Evolutionary conservation across 2,113 vertebrate genomes (phyloP).

Genomic region (Lampris megalopsis): DNA sequence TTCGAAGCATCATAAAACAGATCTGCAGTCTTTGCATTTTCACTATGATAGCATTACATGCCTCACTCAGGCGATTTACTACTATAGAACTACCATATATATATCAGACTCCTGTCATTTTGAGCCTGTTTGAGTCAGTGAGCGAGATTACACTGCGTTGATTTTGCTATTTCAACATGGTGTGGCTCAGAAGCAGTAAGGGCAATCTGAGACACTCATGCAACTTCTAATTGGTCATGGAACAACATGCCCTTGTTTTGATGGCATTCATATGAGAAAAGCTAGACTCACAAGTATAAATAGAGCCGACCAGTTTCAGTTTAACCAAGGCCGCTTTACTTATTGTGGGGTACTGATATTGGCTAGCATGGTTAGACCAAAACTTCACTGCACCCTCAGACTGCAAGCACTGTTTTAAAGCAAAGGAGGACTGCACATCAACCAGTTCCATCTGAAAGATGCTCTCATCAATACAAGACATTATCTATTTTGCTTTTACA

Average conservation of each 20-base stretch:
- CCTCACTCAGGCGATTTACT: too few species aligned
- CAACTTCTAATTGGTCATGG: background rate
- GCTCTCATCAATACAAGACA: conserved; percentile 13
- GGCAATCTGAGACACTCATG: conserved; percentile 18
- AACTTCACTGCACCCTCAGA: conserved; percentile 12
- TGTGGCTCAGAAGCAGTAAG: conserved; percentile 9
- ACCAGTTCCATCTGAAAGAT: background rate
- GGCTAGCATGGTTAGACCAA: conserved; percentile 12
- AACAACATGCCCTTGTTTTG: conserved; percentile 12
- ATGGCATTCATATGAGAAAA: conserved; percentile 35
- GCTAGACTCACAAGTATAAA: background rate
- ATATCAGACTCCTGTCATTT: background rate
- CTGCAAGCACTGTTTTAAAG: conserved; percentile 9
- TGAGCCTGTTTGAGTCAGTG: background rate
- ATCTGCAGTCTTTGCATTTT: too few species aligned
- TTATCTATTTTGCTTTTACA: conserved; percentile 9
- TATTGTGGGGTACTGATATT: too few species aligned
- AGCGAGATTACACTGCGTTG: background rate
- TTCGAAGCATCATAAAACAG: too few species aligned
- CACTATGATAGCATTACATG: too few species aligned
- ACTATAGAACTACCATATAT: too few species aligned
- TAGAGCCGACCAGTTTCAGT: too few species aligned
- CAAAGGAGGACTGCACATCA: conserved; percentile 13
- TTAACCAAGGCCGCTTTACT: too few species aligned
- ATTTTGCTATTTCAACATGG: conserved; percentile 4